Conservation (phyloP, 2,888 invertebrate genomes). For the Deilephila elpenor region DNA sequence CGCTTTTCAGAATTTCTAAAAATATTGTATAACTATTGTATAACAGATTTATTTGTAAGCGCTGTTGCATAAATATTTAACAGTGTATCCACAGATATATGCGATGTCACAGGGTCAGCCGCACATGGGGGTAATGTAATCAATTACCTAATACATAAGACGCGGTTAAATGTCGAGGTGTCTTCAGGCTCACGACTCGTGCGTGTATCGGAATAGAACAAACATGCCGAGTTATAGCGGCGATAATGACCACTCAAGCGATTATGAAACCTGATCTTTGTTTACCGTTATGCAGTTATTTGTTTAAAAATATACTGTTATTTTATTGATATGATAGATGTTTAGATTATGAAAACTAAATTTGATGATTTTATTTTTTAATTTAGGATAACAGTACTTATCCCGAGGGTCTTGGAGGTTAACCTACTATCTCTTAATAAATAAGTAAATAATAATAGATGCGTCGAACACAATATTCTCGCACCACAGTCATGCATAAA, state of each 20-base stretch:
- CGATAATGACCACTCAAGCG: constrained; percentile 39
- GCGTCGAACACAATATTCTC: too few species aligned
- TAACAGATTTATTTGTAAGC: constrained; percentile 6
- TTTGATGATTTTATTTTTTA: too few species aligned
- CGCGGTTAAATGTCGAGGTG: background rate
- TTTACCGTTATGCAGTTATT: constrained; percentile 44
- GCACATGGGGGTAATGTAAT: constrained; percentile 42
- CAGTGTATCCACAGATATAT: background rate
- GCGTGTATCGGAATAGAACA: background rate
- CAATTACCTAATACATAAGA: constrained; percentile 7
- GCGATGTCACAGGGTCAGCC: constrained; percentile 55
- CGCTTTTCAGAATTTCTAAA: constrained; percentile 48
- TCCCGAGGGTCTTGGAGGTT: background rate
- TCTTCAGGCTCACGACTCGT: constrained; percentile 7
- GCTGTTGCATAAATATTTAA: constrained; percentile 29
- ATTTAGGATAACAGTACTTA: too few species aligned
- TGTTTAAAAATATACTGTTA: background rate
- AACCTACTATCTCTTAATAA: background rate
- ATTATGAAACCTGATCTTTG: constrained; percentile 45
- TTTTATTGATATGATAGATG: background rate
- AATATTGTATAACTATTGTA: constrained; percentile 38
- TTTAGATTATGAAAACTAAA: too few species aligned
- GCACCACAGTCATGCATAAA: too few species aligned
- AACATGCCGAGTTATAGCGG: background rate
- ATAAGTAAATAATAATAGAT: background rate